A percentile compares a stretch with the other conserved stretches of the same genome.
Evolutionary conservation across 1,140 invertebrate genomes (phyloP).

Genomic region (Panagrolaimus sp.): DNA sequence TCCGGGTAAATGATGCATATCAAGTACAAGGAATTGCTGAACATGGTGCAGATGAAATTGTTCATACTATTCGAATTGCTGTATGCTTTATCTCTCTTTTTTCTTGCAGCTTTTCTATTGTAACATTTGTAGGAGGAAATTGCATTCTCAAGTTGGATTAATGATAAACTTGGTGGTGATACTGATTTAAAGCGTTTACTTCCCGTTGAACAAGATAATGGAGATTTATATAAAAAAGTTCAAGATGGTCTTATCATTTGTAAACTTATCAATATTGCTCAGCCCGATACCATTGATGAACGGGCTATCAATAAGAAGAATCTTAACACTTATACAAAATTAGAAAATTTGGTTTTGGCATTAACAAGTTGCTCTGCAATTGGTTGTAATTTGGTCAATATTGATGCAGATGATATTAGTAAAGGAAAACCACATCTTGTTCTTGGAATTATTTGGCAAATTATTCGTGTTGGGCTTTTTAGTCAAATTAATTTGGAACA

Average conservation of each 20-base stretch:
- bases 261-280: slow-evolving; percentile 97
- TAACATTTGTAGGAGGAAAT: slow-evolving; percentile 83
- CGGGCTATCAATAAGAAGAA: slow-evolving; percentile 89
- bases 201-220: slow-evolving; percentile 82
- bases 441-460: slow-evolving; percentile 93
- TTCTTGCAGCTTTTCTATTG: slow-evolving; percentile 27
- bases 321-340: slow-evolving; percentile 82
- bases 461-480: slow-evolving; percentile 88
- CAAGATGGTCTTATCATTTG: slow-evolving; percentile 93
- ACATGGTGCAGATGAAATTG: slow-evolving; percentile 75
- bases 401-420: slow-evolving; percentile 87
- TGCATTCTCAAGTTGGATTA: slow-evolving; percentile 98
- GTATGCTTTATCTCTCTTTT: slow-evolving; percentile 24
- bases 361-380: slow-evolving; percentile 89
- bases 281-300: slow-evolving; percentile 96
- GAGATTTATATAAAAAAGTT: slow-evolving; percentile 81
- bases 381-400: slow-evolving; percentile 96
- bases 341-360: slow-evolving; percentile 90
- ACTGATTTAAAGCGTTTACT: slow-evolving; percentile 79
- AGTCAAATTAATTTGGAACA: slow-evolving; percentile 94
- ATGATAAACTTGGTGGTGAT: slow-evolving; percentile 79
- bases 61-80: slow-evolving; percentile 59
- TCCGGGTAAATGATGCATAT: slow-evolving; percentile 85
- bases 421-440: slow-evolving; percentile 92
- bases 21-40: slow-evolving; percentile 83